phyloP scores from a whole-genome alignment of 2,113 vertebrate species.

The Gallinago media region DNA sequence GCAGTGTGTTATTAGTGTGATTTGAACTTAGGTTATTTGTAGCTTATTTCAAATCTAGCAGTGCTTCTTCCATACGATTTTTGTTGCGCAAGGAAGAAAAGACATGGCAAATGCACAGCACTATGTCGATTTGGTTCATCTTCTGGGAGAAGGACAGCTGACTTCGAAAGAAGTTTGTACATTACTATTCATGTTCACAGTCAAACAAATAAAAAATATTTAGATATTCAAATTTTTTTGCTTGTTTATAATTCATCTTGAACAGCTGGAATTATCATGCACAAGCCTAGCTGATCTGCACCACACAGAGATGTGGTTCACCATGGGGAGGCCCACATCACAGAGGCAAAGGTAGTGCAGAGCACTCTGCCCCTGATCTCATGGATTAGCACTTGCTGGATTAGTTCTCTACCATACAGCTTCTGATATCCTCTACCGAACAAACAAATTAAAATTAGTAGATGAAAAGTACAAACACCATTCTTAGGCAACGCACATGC shows the following conservation, averaged over 20 bases:
- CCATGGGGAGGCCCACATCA: rapidly evolving
- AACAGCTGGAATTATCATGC: background rate
- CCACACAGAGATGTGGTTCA: background rate
- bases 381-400: background rate
- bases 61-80: background rate
- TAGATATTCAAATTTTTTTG: background rate
- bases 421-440: background rate
- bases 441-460: background rate
- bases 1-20: background rate
- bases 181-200: background rate
- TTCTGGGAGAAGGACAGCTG: background rate
- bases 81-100: background rate
- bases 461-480: background rate
- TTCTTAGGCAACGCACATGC: background rate
- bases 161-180: background rate
- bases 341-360: background rate
- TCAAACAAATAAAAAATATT: background rate
- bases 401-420: background rate
- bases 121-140: background rate
- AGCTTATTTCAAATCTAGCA: background rate
- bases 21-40: background rate
- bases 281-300: background rate
- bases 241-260: background rate
- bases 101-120: background rate
- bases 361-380: background rate